phyloP scores from a whole-genome alignment of 2,888 invertebrate species.

The Thalpophila matura region DNA sequence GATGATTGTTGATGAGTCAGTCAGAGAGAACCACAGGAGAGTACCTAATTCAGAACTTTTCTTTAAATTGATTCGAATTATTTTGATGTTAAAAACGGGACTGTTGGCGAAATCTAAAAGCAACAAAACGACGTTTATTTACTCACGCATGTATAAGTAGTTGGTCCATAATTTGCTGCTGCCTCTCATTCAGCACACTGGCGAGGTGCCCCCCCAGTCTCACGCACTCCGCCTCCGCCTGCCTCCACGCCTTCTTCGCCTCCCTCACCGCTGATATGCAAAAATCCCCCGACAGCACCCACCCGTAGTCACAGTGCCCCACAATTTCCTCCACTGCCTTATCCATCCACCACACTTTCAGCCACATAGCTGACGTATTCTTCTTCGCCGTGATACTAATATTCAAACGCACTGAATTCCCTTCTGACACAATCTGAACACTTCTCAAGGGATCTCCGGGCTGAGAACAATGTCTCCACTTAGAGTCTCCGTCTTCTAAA shows the following conservation, averaged over 20 bases:
- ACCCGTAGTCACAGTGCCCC: constrained; percentile 93
- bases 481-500: constrained; percentile 90
- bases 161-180: constrained; percentile 92
- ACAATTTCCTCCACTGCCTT: constrained; percentile 91
- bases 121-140: neutral
- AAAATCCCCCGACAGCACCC: constrained; percentile 92
- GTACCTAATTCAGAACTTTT: too few relatives aligned
- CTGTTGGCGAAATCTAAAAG: too few relatives aligned
- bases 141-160: constrained; percentile 92
- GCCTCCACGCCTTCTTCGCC: constrained; percentile 91
- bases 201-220: constrained; percentile 92
- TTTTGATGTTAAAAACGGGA: too few relatives aligned
- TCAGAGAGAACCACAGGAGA: too few relatives aligned
- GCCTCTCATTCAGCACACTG: constrained; percentile 92
- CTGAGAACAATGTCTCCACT: constrained; percentile 91
- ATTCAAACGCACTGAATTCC: constrained; percentile 89
- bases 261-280: constrained; percentile 92
- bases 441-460: constrained; percentile 90
- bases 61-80: too few relatives aligned
- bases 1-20: too few relatives aligned
- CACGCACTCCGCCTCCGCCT: constrained; percentile 93
- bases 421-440: constrained; percentile 91
- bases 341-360: constrained; percentile 92
- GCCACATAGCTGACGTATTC: constrained; percentile 86
- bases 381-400: constrained; percentile 83